Conservation (phyloP, 1,140 invertebrate genomes). For the Charaxes varanes region DNA sequence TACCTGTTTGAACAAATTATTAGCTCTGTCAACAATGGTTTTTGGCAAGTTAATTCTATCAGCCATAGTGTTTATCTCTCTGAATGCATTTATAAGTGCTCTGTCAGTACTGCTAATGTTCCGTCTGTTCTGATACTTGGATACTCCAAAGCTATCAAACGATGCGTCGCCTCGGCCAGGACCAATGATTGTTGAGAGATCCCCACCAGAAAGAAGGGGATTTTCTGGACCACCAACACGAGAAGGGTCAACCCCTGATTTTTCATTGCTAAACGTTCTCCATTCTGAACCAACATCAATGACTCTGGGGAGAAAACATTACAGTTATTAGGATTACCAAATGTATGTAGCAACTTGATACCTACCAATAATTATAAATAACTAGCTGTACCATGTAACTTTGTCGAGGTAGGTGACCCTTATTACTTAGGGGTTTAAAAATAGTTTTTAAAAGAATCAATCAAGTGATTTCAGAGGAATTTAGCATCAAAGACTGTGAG, state of each 20-base stretch:
- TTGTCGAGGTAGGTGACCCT: no score
- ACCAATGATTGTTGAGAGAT: conserved; percentile 98
- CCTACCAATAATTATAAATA: no score
- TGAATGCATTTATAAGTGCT: conserved; percentile 95
- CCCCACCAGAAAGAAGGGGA: conserved; percentile 94
- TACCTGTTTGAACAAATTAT: conserved; percentile 96
- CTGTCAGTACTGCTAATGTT: conserved; percentile 95
- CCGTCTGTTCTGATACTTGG: conserved; percentile 95
- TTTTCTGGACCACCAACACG: conserved; percentile 99
- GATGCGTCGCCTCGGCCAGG: conserved; percentile 89
- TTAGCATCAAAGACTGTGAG: no score
- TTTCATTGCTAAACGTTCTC: conserved; percentile 99
- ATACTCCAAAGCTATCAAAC: conserved; percentile 87
- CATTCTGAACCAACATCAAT: conserved; percentile 99
- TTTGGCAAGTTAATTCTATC: conserved; percentile 97
- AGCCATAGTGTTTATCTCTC: conserved; percentile 98
- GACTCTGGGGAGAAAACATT: conserved; percentile 83
- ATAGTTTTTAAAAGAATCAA: no score
- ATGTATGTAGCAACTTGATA: no score
- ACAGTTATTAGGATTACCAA: no score
- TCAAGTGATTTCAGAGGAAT: no score
- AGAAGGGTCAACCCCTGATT: conserved; percentile 96
- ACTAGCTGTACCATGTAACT: no score
- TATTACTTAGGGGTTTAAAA: no score
- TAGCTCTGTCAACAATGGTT: conserved; percentile 95